A percentile compares a stretch with the other conserved stretches of the same genome.
Evolutionary conservation across 2,113 vertebrate species (phyloP).

Genomic region (Halcyon senegalensis): DNA sequence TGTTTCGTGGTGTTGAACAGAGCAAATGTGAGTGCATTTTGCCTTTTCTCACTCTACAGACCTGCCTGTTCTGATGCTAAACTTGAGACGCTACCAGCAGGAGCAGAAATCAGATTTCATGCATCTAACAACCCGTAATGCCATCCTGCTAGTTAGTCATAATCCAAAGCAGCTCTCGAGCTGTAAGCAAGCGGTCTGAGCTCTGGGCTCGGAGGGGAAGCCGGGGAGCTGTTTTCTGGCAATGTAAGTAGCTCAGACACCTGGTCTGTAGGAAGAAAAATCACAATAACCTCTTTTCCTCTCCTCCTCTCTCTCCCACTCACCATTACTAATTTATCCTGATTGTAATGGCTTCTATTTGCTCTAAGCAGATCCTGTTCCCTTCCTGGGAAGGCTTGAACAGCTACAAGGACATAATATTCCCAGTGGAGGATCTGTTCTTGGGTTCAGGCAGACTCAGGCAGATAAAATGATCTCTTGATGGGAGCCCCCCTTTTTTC

Average conservation of each 20-base stretch:
- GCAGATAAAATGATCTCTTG: background rate
- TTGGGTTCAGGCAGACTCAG: background rate
- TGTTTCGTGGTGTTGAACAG: background rate
- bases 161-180: background rate
- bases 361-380: conserved; percentile 40
- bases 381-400: background rate
- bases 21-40: background rate
- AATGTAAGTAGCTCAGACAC: background rate
- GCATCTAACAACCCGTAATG: background rate
- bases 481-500: background rate
- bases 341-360: conserved; percentile 30
- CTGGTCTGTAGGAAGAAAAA: conserved; percentile 2
- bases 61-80: background rate
- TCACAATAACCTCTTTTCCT: background rate
- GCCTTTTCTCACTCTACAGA: background rate
- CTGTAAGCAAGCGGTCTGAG: background rate
- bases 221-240: conserved; percentile 3
- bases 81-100: background rate
- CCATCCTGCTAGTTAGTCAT: background rate
- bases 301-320: conserved; percentile 19
- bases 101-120: conserved; percentile 20
- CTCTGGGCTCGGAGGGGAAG: background rate
- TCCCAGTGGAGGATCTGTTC: conserved; percentile 27
- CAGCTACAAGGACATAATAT: conserved; percentile 34
- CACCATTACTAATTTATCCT: conserved; percentile 57